Evolutionary conservation across 2,888 invertebrate genomes (phyloP).

Genomic region (Drosophila mulleri): DNA sequence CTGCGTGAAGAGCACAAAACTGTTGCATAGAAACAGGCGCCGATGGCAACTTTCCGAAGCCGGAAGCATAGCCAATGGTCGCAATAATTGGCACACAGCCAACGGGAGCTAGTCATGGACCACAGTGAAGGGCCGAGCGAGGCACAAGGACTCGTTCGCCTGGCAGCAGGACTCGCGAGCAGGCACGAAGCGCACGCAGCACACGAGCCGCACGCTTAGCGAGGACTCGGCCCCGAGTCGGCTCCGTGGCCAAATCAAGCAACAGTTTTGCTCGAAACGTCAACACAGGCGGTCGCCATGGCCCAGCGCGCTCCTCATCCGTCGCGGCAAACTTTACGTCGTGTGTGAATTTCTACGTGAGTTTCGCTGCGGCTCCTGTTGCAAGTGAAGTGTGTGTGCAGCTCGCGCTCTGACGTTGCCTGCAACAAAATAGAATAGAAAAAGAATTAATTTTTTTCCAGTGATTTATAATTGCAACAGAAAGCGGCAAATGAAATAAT

Average conservation of each 20-base stretch:
- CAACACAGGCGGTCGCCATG: constrained; percentile 71
- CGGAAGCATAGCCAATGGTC: constrained; percentile 37
- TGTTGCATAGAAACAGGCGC: constrained; percentile 58
- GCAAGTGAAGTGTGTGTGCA: constrained; percentile 8
- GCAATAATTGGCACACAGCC: constrained; percentile 63
- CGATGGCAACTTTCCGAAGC: constrained; percentile 56
- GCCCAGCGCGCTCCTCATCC: constrained; percentile 23
- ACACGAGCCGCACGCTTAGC: constrained; percentile 19
- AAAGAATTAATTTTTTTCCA: constrained; percentile 24
- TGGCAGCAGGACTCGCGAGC: background rate
- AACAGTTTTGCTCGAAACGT: constrained; percentile 77
- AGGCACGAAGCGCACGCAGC: background rate
- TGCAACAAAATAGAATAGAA: background rate
- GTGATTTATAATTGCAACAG: constrained; percentile 11
- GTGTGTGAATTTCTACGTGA: constrained; percentile 49
- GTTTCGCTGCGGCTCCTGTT: constrained; percentile 10
- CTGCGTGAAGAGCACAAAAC: constrained; percentile 12
- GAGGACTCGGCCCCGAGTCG: constrained; percentile 10
- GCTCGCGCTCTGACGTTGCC: background rate
- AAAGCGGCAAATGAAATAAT: constrained; percentile 12
- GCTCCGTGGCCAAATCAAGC: constrained; percentile 36
- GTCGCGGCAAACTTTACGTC: constrained; percentile 29
- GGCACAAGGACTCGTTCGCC: background rate
- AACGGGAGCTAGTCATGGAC: constrained; percentile 53
- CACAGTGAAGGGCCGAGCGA: constrained; percentile 13